phyloP scores from a whole-genome alignment of 2,113 vertebrate genomes.

The Laticauda laticaudata region DNA sequence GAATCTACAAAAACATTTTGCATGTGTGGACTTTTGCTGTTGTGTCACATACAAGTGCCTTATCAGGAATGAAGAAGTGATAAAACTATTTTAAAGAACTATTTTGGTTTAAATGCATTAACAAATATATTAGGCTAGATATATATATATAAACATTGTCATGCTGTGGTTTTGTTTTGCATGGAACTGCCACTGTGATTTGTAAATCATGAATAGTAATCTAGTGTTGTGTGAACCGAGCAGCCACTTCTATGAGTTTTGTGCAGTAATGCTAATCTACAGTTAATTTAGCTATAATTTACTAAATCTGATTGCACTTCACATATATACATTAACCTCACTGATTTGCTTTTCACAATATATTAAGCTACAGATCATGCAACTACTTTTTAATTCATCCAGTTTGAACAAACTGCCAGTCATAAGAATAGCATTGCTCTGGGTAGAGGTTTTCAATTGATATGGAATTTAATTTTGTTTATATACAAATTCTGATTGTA shows the following conservation, averaged over 20 bases:
- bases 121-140: background rate
- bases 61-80: conserved; percentile 4
- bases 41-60: conserved; percentile 2
- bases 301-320: background rate
- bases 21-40: background rate
- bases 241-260: background rate
- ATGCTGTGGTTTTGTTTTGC: background rate
- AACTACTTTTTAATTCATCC: background rate
- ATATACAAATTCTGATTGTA: conserved; percentile 37
- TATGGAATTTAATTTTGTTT: background rate
- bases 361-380: background rate
- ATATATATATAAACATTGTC: background rate
- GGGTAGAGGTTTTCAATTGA: background rate
- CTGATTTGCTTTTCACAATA: background rate
- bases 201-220: background rate
- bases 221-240: background rate
- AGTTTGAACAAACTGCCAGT: conserved; percentile 5
- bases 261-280: background rate
- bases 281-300: background rate
- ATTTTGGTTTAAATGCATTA: background rate
- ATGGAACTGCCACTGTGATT: background rate
- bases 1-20: background rate
- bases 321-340: background rate
- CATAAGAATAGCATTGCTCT: background rate
- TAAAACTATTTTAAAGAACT: background rate